These are phyloP conservation scores for Brachyptera putata DNA, from an alignment of 2,888 invertebrate genomes.

Conservation along the genomic window DNA sequence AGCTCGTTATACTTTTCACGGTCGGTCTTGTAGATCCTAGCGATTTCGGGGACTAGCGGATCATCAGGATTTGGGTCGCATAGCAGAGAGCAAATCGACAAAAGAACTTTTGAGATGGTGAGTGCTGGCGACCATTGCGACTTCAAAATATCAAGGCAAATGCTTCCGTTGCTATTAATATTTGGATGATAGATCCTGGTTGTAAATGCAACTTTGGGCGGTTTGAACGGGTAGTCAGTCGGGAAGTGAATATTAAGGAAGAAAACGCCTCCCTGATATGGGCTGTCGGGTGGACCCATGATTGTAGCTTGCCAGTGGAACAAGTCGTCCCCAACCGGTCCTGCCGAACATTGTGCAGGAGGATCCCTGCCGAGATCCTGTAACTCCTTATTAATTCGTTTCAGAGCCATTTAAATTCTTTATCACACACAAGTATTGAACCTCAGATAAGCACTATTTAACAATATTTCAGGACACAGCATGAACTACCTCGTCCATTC, in stretches of 20 bases:
- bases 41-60: constrained; percentile 99
- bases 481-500: too few species aligned
- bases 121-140: constrained; percentile 99
- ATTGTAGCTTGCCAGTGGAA: constrained; percentile 99
- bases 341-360: constrained; percentile 99
- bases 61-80: constrained; percentile 99
- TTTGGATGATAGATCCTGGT: constrained; percentile 99
- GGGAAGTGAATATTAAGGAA: constrained; percentile 99
- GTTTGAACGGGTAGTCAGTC: constrained; percentile 99
- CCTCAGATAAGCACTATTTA: too few species aligned
- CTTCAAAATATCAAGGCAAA: constrained; percentile 99
- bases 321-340: constrained; percentile 99
- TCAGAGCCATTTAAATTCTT: constrained; percentile 3
- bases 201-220: constrained; percentile 99
- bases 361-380: constrained; percentile 99
- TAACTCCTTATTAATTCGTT: constrained; percentile 70
- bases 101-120: constrained; percentile 99
- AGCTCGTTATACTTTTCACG: constrained; percentile 98
- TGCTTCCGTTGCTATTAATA: constrained; percentile 99
- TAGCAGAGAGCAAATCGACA: constrained; percentile 99
- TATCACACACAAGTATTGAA: too few species aligned
- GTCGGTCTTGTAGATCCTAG: constrained; percentile 99
- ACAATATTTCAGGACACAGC: too few species aligned
- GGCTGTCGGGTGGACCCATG: constrained; percentile 99
- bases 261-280: constrained; percentile 99